Base-by-base conservation (phyloP, 2,888 invertebrate species). In the Drosophila anomalata region DNA sequence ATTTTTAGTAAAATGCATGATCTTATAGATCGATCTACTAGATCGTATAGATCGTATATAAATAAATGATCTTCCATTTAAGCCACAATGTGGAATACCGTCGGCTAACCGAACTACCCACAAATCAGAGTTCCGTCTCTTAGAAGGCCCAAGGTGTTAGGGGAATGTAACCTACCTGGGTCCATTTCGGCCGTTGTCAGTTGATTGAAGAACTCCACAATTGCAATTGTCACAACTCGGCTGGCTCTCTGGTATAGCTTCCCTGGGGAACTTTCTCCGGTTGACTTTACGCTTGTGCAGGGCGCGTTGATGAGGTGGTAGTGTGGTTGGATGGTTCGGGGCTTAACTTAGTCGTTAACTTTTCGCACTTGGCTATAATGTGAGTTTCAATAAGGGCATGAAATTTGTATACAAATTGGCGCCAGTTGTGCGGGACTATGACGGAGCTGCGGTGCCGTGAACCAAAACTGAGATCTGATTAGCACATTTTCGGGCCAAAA, bases 311-410 rank as follows among this genome's bases (percentile, higher is more conserved):
- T 36, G n/a, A 33, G 11, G 24, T 31, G 29, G 9, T 39, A 29
- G 5, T 17, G 22, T 33, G 17, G 31, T 11, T 24, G 44, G 31
- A 14, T 52, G 47, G 47, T 48, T 63, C 70, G 50, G 65, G 51
- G 55, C 60, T 56, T 61, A 58, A 48, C 20, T 61, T 73, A 74
- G 52, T 72, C 75, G 82, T 78, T 85, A 79, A 79, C 67, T 82
- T 78, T 71, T 79, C 76, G 70, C 83, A 82, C 86, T 85, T 79
- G 79, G 70, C 60, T 69, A 59, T 85, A 76, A 85, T 82, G 83
- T 85, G 79, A 69, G 80, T 82, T 82, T 83, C 80, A 86, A 84
- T 87, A 84, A 83, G 79, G 82, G 84, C 84, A 87, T 86, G 79
- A 81, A 83, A 86, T 83, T 86, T 75, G 67, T 77, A 68, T 70